These are phyloP conservation scores for Centropristis striata DNA, from an alignment of 2,113 vertebrate genomes.

Conservation along the genomic window DNA sequence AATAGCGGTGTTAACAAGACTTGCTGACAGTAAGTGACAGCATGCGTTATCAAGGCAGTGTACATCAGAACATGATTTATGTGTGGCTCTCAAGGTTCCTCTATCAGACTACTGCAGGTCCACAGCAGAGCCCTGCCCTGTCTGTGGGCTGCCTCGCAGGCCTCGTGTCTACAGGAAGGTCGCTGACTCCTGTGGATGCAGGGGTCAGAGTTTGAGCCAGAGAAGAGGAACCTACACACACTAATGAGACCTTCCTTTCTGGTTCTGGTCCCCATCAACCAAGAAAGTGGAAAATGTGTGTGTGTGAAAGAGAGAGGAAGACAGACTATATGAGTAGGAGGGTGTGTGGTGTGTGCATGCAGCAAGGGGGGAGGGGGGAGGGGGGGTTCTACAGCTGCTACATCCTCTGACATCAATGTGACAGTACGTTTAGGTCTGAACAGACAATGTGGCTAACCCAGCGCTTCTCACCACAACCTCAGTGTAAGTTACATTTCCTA, in stretches of 20 bases:
- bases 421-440: constrained; percentile 71
- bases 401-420: constrained; percentile 75
- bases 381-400: constrained; percentile 68
- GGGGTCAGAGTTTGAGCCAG: constrained; percentile 71
- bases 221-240: constrained; percentile 71
- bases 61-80: constrained; percentile 84
- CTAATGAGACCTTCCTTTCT: constrained; percentile 82
- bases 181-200: constrained; percentile 68
- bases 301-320: constrained; percentile 22
- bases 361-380: neutral
- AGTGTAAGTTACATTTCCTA: constrained; percentile 69
- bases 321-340: constrained; percentile 42
- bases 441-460: constrained; percentile 77
- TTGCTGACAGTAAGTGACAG: constrained; percentile 80
- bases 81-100: constrained; percentile 68
- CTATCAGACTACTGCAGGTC: constrained; percentile 73
- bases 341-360: constrained; percentile 46
- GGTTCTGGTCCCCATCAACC: constrained; percentile 63
- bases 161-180: constrained; percentile 77
- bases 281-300: constrained; percentile 58
- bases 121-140: constrained; percentile 55
- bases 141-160: constrained; percentile 64
- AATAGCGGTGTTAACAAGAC: constrained; percentile 79
- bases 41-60: constrained; percentile 77
- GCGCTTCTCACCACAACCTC: constrained; percentile 75